Conservation (phyloP, 2,888 invertebrate genomes). For the Crossocerus cetratus region DNA sequence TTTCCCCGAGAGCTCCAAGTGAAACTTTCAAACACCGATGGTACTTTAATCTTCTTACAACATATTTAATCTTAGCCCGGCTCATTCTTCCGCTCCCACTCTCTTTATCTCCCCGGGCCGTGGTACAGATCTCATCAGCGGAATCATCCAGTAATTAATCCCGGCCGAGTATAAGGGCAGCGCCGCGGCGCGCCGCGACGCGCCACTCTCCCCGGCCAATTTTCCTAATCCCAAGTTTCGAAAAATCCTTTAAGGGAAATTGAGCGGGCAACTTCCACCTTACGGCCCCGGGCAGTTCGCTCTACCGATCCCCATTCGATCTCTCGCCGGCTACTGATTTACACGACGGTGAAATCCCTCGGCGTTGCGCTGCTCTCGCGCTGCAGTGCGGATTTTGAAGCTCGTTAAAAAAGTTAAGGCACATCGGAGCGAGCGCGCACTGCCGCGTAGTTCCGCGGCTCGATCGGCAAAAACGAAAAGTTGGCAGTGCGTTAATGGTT, state of each 20-base stretch:
- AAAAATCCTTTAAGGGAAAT: slow-evolving; percentile 5
- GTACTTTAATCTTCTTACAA: slow-evolving; percentile 9
- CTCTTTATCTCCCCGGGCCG: background rate
- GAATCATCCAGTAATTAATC: slow-evolving; percentile 29
- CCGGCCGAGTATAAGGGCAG: background rate
- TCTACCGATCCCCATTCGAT: too few relatives aligned
- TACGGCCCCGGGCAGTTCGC: too few relatives aligned
- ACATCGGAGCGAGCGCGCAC: background rate
- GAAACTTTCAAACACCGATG: slow-evolving; percentile 15
- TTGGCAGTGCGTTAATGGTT: slow-evolving; percentile 4
- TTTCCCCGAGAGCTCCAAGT: background rate
- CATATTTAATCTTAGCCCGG: slow-evolving; percentile 20
- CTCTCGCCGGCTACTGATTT: too few relatives aligned
- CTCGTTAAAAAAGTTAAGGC: slow-evolving; percentile 10
- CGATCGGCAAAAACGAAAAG: slow-evolving; percentile 6
- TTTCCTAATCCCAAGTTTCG: slow-evolving; percentile 18
- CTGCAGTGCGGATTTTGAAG: slow-evolving; percentile 2
- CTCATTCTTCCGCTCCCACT: slow-evolving; percentile 10
- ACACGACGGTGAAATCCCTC: slow-evolving; percentile 3
- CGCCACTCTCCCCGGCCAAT: slow-evolving; percentile 14
- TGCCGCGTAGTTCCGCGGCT: background rate
- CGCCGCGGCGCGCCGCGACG: too few relatives aligned
- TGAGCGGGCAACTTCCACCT: background rate
- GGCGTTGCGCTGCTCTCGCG: background rate
- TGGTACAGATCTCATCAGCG: slow-evolving; percentile 23